phyloP scores from a whole-genome alignment of 2,113 vertebrate species.

The Stigmatopora nigra region DNA sequence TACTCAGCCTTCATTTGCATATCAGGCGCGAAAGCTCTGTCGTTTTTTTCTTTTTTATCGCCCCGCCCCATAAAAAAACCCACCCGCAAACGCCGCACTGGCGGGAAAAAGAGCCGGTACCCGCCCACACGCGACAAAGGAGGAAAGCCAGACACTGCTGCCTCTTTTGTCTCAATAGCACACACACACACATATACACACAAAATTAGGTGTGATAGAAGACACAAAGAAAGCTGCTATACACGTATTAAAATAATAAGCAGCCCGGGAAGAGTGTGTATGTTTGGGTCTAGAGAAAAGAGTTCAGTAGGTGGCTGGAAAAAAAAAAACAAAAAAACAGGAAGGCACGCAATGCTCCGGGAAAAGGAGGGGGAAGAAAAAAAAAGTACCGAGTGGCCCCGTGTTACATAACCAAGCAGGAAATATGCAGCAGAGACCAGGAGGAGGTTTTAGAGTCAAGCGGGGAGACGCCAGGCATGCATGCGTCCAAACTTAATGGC shows the following conservation, averaged over 20 bases:
- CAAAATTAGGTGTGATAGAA: not conserved
- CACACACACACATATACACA: conserved; percentile 16
- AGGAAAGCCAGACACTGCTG: conserved; percentile 22
- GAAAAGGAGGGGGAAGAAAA: conserved; percentile 45
- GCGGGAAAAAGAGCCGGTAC: conserved; percentile 59
- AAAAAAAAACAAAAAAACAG: conserved; percentile 51
- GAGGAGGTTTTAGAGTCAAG: conserved; percentile 1
- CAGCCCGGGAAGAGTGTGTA: not conserved
- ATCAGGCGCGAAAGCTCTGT: conserved; percentile 60
- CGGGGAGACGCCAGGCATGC: conserved; percentile 23
- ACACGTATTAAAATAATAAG: not conserved
- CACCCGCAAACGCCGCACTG: conserved; percentile 60
- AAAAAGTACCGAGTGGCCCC: conserved; percentile 40
- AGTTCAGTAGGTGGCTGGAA: conserved; percentile 61
- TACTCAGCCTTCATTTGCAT: conserved; percentile 46
- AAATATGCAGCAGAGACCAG: conserved; percentile 52
- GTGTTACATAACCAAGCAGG: conserved; percentile 65
- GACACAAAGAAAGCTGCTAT: not conserved
- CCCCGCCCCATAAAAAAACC: conserved; percentile 23
- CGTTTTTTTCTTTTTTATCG: conserved; percentile 60
- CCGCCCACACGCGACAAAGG: conserved; percentile 43
- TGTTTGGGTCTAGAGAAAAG: conserved; percentile 42
- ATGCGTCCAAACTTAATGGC: conserved; percentile 42
- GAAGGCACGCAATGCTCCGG: conserved; percentile 50
- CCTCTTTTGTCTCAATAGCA: conserved; percentile 10